Base-by-base conservation (phyloP, 2,888 invertebrate genomes). In the Caenorhabditis plicata region DNA sequence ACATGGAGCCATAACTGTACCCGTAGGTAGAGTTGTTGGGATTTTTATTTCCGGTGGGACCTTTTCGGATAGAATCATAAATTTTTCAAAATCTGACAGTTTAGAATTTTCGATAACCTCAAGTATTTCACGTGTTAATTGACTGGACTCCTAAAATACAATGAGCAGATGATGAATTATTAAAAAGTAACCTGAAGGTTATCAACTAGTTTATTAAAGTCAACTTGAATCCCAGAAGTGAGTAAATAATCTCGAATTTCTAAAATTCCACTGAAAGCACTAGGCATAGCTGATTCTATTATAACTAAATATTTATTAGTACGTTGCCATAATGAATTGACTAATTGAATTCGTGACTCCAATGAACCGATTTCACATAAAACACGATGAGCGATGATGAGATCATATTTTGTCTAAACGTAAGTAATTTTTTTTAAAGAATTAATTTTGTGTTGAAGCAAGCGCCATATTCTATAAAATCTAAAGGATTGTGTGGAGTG, bases 221-320 rank as follows among this genome's bases (percentile, higher is more conserved):
- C 64, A 55, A 54, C 68, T 41, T 35, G 57, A 4, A 50, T 65
- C 29, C 77, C 80, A 49, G 86, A 79, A 80, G 86, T 85, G 2
- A 91, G 82, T 27, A 95, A 84, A 80, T 88, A 89, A 68, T 91
- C 89, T 73, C 92, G 85, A 0, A 89, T 90, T 84, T 95, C 92
- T 69, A 89, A 88, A 0, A 94, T 84, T 4, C 90, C 85, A 80
- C 86, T 85, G 79, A 89, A 92, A 13, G 67, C 64, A 33, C 73
- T 76, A 8, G 64, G 48, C 42, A 68, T 43, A 3, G 63, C 58
- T 5, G 75, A 71, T 55, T 79, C 79, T 31, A 80, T 75, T 38
- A 23, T n/a, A 15, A 19, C 17, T 11, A 31, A 47, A 13, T 36
- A 75, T 74, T 64, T 71, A 46, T 74, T 70, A 11, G 79, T 75